phyloP scores from a whole-genome alignment of 2,888 invertebrate species.

The Buathra laborator region DNA sequence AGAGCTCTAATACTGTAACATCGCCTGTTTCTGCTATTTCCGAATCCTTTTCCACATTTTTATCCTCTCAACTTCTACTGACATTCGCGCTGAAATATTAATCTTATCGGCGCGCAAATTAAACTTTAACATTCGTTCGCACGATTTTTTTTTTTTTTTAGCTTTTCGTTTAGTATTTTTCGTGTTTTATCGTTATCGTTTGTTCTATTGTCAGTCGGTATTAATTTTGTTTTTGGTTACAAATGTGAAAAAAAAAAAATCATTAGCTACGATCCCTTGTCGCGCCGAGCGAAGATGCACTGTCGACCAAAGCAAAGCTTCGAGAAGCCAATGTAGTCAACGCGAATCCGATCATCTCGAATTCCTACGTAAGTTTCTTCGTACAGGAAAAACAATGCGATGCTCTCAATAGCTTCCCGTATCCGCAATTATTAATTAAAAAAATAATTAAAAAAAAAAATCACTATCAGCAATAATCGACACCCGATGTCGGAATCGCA shows the following conservation, averaged over 20 bases:
- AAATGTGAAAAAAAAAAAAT: slow-evolving; percentile 47
- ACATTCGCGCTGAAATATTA: slow-evolving; percentile 40
- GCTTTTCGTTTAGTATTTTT: slow-evolving; percentile 22
- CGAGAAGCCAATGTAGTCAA: slow-evolving; percentile 67
- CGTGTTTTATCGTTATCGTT: slow-evolving; percentile 24
- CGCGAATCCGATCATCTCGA: slow-evolving; percentile 71
- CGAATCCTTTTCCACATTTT: slow-evolving; percentile 32
- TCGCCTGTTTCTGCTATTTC: slow-evolving; percentile 27
- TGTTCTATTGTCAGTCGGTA: slow-evolving; percentile 9
- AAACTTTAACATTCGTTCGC: slow-evolving; percentile 10
- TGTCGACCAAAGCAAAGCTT: slow-evolving; percentile 74
- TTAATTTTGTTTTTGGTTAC: slow-evolving; percentile 67
- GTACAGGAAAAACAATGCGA: slow-evolving; percentile 13
- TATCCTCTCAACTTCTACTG: slow-evolving; percentile 26
- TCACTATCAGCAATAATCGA: background rate
- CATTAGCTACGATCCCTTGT: slow-evolving; percentile 77
- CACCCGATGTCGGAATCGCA: slow-evolving; percentile 15
- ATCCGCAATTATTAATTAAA: slow-evolving; percentile 20
- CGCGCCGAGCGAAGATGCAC: slow-evolving; percentile 73
- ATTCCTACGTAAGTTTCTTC: slow-evolving; percentile 80
- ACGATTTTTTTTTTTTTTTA: slow-evolving; percentile 35
- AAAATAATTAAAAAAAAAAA: background rate
- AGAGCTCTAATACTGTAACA: background rate
- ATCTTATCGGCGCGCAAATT: slow-evolving; percentile 4
- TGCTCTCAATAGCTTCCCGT: slow-evolving; percentile 6